Base-by-base conservation (phyloP, 2,888 invertebrate species). In the Luffia ferchaultella region DNA sequence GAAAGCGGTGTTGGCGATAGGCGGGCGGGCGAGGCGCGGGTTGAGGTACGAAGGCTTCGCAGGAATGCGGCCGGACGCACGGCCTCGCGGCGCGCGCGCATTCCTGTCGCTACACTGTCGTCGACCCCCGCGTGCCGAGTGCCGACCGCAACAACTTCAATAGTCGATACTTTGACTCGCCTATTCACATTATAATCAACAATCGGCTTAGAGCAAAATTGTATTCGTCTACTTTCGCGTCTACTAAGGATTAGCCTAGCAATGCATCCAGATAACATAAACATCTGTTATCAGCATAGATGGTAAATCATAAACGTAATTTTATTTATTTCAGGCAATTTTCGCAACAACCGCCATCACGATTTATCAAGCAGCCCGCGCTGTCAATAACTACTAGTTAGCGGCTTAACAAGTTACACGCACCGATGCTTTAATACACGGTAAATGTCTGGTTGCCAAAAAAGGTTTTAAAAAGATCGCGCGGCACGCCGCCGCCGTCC, bases 41-140 rank as follows among this genome's bases (percentile, higher is more conserved):
- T 63, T 63, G 64, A 62, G 64, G 70, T 71, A 68, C 70, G 72
- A 70, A 76, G 76, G 78, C 73, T 74, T 60, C 68, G 67, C 60
- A 74, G 77, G 82, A 82, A 82, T 82, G 82, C 73, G 75, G 70
- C 73, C 75, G 72, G 67, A 65, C 71, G 63, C 55, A 48, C 43
- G 44, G 46, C 19, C 47, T 40, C 47, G 46, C 47, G 47, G 20
- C 50, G 47, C 48, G 50, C 48, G 52, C 46, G 52, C 53, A 52
- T 52, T 50, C 47, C 52, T 45, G 30, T 16, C 7, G 30, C 46
- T 46, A 46, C 49, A 5, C 45, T 16, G 30, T 46, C 16, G 5
- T 15, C 20, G n/a, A 19, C 16, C 49, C 20, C 49, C 16, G 15
- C 15, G 19, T 19, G 40, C 41, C 50, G 45, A 45, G 44, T 43